phyloP scores from a whole-genome alignment of 2,888 invertebrate species.

The Meandrusa payeni region DNA sequence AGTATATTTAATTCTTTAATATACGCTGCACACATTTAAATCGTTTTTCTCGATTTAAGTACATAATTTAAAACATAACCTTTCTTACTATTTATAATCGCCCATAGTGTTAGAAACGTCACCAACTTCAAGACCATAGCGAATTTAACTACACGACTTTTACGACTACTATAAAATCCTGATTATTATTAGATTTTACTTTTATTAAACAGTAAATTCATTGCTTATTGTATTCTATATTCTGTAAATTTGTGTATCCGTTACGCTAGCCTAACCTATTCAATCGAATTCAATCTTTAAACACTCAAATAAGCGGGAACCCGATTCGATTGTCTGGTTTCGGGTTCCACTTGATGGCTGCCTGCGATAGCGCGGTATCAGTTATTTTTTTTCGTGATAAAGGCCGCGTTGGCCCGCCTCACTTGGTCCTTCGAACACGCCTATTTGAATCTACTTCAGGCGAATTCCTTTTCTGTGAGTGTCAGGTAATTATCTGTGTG shows the following conservation, averaged over 20 bases:
- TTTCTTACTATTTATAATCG: constrained; percentile 13
- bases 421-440: constrained; percentile 67
- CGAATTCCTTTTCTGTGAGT: constrained; percentile 80
- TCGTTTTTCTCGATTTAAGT: too few relatives aligned
- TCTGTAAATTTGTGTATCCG: background rate
- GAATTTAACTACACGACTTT: constrained; percentile 6
- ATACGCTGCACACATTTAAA: too few relatives aligned
- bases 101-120: constrained; percentile 15
- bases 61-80: too few relatives aligned
- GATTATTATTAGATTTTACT: background rate
- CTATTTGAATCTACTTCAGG: constrained; percentile 77
- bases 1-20: too few relatives aligned
- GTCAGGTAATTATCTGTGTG: constrained; percentile 81
- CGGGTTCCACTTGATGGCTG: constrained; percentile 56
- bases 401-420: constrained; percentile 49
- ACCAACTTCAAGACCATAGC: constrained; percentile 15
- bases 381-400: constrained; percentile 59
- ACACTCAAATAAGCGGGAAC: constrained; percentile 39
- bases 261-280: background rate
- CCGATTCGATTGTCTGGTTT: constrained; percentile 59
- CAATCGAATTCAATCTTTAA: constrained; percentile 38
- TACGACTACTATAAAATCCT: background rate
- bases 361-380: constrained; percentile 55
- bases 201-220: too few relatives aligned
- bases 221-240: too few relatives aligned